phyloP scores from a whole-genome alignment of 2,888 invertebrate species.

The Octodonta nipae region DNA sequence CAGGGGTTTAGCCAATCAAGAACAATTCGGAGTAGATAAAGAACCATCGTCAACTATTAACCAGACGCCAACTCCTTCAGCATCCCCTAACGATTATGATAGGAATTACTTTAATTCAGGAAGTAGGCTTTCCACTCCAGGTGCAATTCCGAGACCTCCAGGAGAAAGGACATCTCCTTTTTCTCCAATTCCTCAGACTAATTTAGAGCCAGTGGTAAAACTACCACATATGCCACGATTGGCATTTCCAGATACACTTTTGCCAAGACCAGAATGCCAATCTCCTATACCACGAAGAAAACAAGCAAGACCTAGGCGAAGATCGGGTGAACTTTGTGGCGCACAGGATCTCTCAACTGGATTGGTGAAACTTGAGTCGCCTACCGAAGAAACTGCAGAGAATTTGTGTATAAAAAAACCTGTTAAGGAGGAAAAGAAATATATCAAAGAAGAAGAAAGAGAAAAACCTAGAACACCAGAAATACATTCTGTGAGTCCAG shows the following conservation, averaged over 20 bases:
- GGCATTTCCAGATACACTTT: constrained; percentile 34
- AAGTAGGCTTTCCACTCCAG: constrained; percentile 29
- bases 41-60: constrained; percentile 28
- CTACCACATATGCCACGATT: constrained; percentile 37
- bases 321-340: constrained; percentile 60
- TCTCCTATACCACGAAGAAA: constrained; percentile 75
- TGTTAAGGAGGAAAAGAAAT: constrained; percentile 11
- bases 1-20: constrained; percentile 14
- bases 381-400: constrained; percentile 36
- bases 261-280: constrained; percentile 42
- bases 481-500: constrained; percentile 19
- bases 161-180: constrained; percentile 24
- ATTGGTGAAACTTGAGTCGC: constrained; percentile 22
- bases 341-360: constrained; percentile 47
- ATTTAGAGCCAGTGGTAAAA: constrained; percentile 35
- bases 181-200: constrained; percentile 31
- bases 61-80: constrained; percentile 35
- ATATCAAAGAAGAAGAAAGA: constrained; percentile 23
- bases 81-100: constrained; percentile 35
- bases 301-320: constrained; percentile 70
- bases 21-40: constrained; percentile 29
- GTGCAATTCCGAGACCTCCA: constrained; percentile 9
- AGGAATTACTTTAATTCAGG: constrained; percentile 20
- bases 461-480: constrained; percentile 21
- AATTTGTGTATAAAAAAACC: constrained; percentile 50